phyloP scores from a whole-genome alignment of 2,888 invertebrate species.

The Hirtodrosophila alboralis region DNA sequence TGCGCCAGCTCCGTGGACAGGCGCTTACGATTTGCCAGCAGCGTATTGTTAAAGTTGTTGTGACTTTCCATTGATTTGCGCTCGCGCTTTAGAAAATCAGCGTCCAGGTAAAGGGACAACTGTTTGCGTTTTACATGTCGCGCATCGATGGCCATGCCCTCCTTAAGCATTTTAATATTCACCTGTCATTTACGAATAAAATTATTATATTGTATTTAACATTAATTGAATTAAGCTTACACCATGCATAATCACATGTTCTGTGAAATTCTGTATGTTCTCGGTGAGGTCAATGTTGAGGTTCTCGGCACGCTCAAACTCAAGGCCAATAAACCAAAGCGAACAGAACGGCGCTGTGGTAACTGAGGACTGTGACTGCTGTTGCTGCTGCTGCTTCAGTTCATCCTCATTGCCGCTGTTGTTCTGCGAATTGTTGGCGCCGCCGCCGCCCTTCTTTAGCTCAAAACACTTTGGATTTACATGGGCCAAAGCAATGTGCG shows the following conservation, averaged over 20 bases:
- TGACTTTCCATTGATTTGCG: constrained; percentile 86
- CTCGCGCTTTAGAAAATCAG: constrained; percentile 89
- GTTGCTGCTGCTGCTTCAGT: constrained; percentile 53
- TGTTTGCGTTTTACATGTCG: constrained; percentile 94
- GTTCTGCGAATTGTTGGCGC: constrained; percentile 75
- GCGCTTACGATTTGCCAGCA: constrained; percentile 83
- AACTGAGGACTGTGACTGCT: constrained; percentile 54
- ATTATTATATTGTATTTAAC: no score
- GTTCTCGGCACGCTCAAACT: constrained; percentile 94
- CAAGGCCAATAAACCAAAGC: constrained; percentile 99
- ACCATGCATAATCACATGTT: constrained; percentile 92
- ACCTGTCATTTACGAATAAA: constrained; percentile 81
- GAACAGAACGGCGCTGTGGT: constrained; percentile 87
- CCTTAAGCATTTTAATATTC: constrained; percentile 87
- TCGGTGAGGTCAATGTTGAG: constrained; percentile 96
- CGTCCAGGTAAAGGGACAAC: constrained; percentile 89
- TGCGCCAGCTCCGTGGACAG: constrained; percentile 81
- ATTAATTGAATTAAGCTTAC: constrained; percentile 82
- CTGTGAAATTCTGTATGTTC: constrained; percentile 95
- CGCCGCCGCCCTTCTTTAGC: constrained; percentile 75
- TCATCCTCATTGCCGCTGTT: constrained; percentile 81
- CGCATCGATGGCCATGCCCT: constrained; percentile 92
- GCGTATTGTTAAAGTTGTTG: constrained; percentile 81
- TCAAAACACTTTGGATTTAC: constrained; percentile 96
- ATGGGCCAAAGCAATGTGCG: constrained; percentile 95